Conservation (phyloP, 2,113 vertebrate species). For the Cromileptes altivelis region DNA sequence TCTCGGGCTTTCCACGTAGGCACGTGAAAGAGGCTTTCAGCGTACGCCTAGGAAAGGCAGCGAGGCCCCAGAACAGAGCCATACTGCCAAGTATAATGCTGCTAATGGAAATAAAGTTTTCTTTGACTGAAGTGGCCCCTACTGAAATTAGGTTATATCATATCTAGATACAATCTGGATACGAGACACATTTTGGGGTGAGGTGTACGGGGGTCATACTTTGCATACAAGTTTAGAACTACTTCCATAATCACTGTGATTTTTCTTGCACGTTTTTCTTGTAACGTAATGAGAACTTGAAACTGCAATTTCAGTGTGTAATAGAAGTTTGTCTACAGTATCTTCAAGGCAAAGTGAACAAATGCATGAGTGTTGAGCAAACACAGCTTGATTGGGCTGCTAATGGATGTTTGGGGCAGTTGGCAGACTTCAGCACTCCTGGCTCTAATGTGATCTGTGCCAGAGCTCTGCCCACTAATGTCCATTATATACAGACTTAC, state of each 20-base stretch:
- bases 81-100: too few relatives aligned
- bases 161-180: too few relatives aligned
- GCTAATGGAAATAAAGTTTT: too few relatives aligned
- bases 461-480: constrained; percentile 61
- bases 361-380: constrained; percentile 51
- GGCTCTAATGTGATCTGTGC: constrained; percentile 60
- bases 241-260: neutral
- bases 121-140: too few relatives aligned
- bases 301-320: constrained; percentile 18
- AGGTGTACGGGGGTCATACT: too few relatives aligned
- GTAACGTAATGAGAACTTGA: neutral
- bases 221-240: neutral
- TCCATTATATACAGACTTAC: constrained; percentile 68
- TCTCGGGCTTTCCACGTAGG: too few relatives aligned
- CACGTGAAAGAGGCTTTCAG: too few relatives aligned
- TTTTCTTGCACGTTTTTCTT: neutral
- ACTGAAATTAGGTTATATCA: too few relatives aligned
- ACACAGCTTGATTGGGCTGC: constrained; percentile 51
- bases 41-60: too few relatives aligned
- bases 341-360: constrained; percentile 23
- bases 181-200: too few relatives aligned
- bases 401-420: constrained; percentile 70
- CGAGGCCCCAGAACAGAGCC: too few relatives aligned
- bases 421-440: constrained; percentile 62
- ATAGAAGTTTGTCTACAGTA: constrained; percentile 11